A percentile compares a stretch with the other conserved stretches of the same genome.
These are phyloP conservation scores for Tinea pellionella DNA, from an alignment of 2,888 invertebrate genomes.

Conservation along the genomic window DNA sequence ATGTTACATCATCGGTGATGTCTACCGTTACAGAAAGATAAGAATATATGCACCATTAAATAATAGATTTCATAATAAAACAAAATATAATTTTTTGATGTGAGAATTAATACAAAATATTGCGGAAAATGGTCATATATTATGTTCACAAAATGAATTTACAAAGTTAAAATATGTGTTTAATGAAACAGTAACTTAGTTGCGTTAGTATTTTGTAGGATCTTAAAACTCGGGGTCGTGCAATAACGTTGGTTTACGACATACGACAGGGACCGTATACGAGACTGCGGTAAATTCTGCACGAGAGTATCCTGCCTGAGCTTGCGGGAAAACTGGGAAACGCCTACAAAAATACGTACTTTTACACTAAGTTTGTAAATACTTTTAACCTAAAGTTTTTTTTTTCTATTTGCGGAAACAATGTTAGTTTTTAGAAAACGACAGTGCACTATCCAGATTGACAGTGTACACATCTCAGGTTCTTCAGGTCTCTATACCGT, in stretches of 20 bases:
- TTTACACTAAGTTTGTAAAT: too few relatives aligned
- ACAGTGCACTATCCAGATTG: too few relatives aligned
- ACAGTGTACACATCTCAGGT: too few relatives aligned
- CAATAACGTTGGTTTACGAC: conserved; percentile 8
- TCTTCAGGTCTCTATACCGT: too few relatives aligned
- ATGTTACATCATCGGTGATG: conserved; percentile 17
- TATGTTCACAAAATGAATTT: not conserved
- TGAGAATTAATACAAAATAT: too few relatives aligned
- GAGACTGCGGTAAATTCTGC: not conserved
- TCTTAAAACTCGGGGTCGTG: not conserved
- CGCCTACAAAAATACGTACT: not conserved
- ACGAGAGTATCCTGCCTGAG: not conserved
- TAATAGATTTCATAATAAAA: not conserved
- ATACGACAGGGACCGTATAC: not conserved
- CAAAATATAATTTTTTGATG: not conserved
- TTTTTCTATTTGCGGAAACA: too few relatives aligned
- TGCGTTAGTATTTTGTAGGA: conserved; percentile 2
- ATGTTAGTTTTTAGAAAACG: too few relatives aligned
- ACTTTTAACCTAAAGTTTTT: too few relatives aligned
- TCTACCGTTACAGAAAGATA: not conserved
- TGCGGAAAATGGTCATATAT: too few relatives aligned
- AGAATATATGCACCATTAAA: conserved; percentile 3
- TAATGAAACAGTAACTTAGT: conserved; percentile 8
- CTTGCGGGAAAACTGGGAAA: not conserved
- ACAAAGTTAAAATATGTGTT: not conserved